A percentile compares a stretch with the other conserved stretches of the same genome.
phyloP scores from a whole-genome alignment of 1,140 invertebrate species.

The Laupala kohalensis region DNA sequence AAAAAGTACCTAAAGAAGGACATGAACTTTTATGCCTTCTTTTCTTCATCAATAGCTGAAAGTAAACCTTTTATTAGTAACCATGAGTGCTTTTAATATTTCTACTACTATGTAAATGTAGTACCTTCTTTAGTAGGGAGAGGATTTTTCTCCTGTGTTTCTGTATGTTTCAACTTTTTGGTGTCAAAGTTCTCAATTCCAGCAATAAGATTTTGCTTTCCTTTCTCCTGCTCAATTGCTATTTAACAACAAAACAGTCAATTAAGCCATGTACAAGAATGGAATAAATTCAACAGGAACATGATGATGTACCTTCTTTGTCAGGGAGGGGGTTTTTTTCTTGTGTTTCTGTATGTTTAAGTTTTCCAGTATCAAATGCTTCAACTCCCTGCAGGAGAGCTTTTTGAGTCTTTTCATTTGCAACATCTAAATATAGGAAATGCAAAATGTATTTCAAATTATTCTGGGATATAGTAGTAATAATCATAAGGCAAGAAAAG shows the following conservation, averaged over 20 bases:
- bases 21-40: conserved; percentile 38
- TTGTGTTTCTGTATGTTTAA: conserved; percentile 85
- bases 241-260: conserved; percentile 23
- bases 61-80: conserved; percentile 6
- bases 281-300: too few species aligned
- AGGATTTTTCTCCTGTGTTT: conserved; percentile 80
- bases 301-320: conserved; percentile 65
- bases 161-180: conserved; percentile 72
- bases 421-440: conserved; percentile 50
- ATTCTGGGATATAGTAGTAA: too few species aligned
- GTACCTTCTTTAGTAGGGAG: conserved; percentile 70
- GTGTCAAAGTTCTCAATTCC: conserved; percentile 81
- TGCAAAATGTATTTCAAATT: background rate
- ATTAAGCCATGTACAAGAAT: background rate
- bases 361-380: conserved; percentile 60
- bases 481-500: too few species aligned
- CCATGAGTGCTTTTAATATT: background rate
- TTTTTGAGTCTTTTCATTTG: conserved; percentile 73
- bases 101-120: background rate
- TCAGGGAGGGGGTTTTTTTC: conserved; percentile 89
- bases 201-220: conserved; percentile 68
- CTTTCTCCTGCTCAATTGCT: conserved; percentile 80
- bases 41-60: conserved; percentile 52
- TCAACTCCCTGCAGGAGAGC: conserved; percentile 74
- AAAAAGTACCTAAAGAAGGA: background rate